phyloP scores from a whole-genome alignment of 2,888 invertebrate genomes.

The Margaritifera margaritifera region DNA sequence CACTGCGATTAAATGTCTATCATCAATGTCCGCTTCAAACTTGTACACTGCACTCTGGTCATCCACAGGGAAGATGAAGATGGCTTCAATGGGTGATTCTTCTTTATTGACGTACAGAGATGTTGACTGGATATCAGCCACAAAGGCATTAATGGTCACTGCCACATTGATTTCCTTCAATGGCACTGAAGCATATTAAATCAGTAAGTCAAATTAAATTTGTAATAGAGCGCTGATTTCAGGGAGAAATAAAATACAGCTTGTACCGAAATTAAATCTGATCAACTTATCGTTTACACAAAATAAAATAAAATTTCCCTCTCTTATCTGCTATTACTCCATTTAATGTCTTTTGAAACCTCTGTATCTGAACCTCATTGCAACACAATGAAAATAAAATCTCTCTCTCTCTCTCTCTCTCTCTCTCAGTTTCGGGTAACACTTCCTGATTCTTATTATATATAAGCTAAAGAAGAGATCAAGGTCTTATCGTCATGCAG shows the following conservation, averaged over 20 bases:
- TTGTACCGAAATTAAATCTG: too few relatives aligned
- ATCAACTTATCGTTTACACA: too few relatives aligned
- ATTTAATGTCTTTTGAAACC: too few relatives aligned
- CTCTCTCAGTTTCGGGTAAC: constrained; percentile 5
- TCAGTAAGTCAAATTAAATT: too few relatives aligned
- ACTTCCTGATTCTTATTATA: constrained; percentile 4
- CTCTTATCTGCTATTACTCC: too few relatives aligned
- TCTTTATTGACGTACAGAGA: constrained; percentile 48
- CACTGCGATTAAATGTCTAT: constrained; percentile 50
- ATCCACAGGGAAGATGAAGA: constrained; percentile 59
- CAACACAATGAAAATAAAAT: too few relatives aligned
- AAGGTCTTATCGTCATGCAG: too few relatives aligned
- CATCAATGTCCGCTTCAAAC: constrained; percentile 56
- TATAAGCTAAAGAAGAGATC: too few relatives aligned
- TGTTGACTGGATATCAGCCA: constrained; percentile 39
- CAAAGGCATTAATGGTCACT: constrained; percentile 35
- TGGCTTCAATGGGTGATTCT: constrained; percentile 42
- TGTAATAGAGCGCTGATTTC: too few relatives aligned
- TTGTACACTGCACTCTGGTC: constrained; percentile 53
- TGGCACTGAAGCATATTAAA: constrained; percentile 28
- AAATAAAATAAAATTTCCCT: too few relatives aligned
- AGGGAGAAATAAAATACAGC: too few relatives aligned
- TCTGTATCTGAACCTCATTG: too few relatives aligned
- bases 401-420: constrained; percentile 6
- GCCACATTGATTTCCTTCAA: constrained; percentile 32